Base-by-base conservation (phyloP, 2,113 vertebrate genomes). In the Phyllostomus discolor region DNA sequence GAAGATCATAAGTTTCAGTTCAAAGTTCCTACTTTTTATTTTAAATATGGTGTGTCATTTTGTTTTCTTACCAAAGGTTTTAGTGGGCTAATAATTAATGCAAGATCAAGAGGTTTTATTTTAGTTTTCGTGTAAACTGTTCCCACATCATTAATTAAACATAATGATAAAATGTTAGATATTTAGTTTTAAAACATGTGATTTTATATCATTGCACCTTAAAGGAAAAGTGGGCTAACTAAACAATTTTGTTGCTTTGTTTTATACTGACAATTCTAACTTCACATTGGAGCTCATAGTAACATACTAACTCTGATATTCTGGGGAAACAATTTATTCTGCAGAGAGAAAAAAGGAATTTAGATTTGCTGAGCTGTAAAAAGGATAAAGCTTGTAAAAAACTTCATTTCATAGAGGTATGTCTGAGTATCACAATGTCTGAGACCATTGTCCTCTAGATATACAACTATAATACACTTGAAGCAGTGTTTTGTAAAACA, bases 341-440 rank as follows among this genome's bases (percentile, higher is more conserved):
- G 4, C 31, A 72, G 19, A 10, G 22, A 95, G 41, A 83, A 83
- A 72, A 62, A 8, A 92, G 72, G 88, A 95, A 94, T 79, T 95
- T 95, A 92, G 48, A 92, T 95, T 90, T 92, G 57, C 14, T 83
- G 46, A 95, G 24, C 24, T 79, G 16, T 83, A 80, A 54, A 96
- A 96, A 88, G 88, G 48, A 26, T 54, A 87, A 92, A 73, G 11
- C 76, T 94, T 83, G 66, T 87, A 96, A 83, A 90, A 90, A 90
- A 67, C 38, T 87, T 90, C 33, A 79, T 89, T 89, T 16, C 4
- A 35, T 87, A 90, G 67, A 57, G 91, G 52, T 84, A 28, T 69
- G n/a, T 91, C 70, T 78, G 1, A 67, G 31, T 67, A 70, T 75
- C 70, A 78, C 67, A 70, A 38, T 90, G n/a, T 86, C 75, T 67